Percentiles rank a stretch among this genome's conserved stretches.
These are phyloP conservation scores for Brachyptera putata DNA, from an alignment of 2,888 invertebrate genomes.

Conservation along the genomic window DNA sequence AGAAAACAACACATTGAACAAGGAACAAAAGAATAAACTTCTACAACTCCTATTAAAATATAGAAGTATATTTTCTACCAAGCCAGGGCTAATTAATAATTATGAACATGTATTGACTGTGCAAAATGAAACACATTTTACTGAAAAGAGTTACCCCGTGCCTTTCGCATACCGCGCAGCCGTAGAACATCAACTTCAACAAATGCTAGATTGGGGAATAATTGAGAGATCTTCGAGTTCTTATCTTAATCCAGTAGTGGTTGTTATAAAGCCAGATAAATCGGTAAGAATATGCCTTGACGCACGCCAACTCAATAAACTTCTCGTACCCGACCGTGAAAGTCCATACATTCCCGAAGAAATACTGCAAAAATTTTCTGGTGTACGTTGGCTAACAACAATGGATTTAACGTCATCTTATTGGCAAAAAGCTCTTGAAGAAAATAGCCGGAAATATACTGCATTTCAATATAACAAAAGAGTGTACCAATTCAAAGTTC, in stretches of 20 bases:
- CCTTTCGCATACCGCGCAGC: not conserved
- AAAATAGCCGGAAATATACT: not conserved
- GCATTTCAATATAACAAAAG: not conserved
- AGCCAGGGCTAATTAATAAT: not conserved
- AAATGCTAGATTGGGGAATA: not conserved
- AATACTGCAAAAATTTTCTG: not conserved
- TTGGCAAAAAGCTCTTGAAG: not conserved
- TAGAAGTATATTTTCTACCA: not conserved
- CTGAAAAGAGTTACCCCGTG: not conserved
- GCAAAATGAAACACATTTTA: not conserved
- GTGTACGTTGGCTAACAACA: not conserved
- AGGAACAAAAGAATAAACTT: not conserved
- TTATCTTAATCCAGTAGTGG: not conserved
- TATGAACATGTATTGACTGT: not conserved
- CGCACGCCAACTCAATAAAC: not conserved
- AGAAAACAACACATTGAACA: not conserved
- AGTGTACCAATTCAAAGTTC: not conserved
- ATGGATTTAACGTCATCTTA: not conserved
- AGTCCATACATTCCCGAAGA: not conserved
- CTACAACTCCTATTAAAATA: not conserved
- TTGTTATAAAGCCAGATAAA: not conserved
- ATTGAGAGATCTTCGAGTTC: constrained; percentile 1
- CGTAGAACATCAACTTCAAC: not conserved
- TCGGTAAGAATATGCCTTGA: not conserved
- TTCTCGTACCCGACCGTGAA: not conserved